Conservation (phyloP, 2,888 invertebrate species). For the Endotricha flammealis region DNA sequence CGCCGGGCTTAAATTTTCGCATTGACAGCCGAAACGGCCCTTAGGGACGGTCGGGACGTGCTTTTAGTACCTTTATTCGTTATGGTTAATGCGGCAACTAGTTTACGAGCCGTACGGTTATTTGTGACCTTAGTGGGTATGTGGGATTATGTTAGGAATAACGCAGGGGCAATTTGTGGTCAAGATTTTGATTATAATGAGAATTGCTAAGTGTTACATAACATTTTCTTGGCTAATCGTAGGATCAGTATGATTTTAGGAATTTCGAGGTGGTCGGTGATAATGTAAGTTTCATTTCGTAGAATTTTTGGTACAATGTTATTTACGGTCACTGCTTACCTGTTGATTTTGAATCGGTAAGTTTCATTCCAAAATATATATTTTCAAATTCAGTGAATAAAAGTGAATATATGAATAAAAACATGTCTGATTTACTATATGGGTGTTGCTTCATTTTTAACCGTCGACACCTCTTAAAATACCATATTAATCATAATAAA, state of each 20-base stretch:
- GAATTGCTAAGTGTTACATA: not conserved
- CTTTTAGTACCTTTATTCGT: conserved; percentile 77
- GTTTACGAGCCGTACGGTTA: conserved; percentile 71
- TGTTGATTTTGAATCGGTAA: too few species aligned
- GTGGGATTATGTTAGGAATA: not conserved
- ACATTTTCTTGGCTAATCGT: too few species aligned
- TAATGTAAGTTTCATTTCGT: too few species aligned
- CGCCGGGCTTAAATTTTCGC: conserved; percentile 75
- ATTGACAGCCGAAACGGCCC: conserved; percentile 77
- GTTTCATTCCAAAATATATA: too few species aligned
- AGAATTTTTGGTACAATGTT: too few species aligned
- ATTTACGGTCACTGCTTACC: too few species aligned
- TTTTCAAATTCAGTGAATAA: too few species aligned
- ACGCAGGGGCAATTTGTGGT: conserved; percentile 1
- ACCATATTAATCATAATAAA: conserved; percentile 23
- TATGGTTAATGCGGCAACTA: conserved; percentile 74
- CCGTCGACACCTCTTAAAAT: conserved; percentile 12
- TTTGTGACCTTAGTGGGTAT: conserved; percentile 57
- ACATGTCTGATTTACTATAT: not conserved
- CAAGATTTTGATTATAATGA: not conserved
- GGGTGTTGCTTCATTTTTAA: conserved; percentile 1
- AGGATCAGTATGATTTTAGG: too few species aligned
- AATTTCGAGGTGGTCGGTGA: too few species aligned
- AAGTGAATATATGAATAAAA: too few species aligned
- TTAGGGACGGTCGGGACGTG: conserved; percentile 64